Evolutionary conservation across 2,888 invertebrate genomes (phyloP), one percentile per base, ranked within the genome.

Genomic region (Smittia sp.): DNA sequence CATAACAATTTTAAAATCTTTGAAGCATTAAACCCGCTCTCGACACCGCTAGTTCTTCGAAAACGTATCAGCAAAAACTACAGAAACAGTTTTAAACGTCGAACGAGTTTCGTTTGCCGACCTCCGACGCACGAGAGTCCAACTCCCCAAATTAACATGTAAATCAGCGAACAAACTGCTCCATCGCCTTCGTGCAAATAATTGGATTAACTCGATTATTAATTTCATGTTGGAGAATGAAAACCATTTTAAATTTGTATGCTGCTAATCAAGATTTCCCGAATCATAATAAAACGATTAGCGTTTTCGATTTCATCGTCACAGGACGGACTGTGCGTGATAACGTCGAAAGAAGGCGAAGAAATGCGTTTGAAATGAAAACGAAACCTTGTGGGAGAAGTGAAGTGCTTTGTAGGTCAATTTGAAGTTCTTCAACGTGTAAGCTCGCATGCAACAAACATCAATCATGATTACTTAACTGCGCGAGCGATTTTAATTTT

Each of bases 131-230:
- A n/a, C n/a, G n/a, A n/a, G n/a, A n/a, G 9, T 32, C 32, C 32
- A 58, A 58, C 22, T 3, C 25, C 20, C 20, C 15, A 63, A 63
- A 63, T 63, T 27, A 22, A 63, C 20, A 6, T 63, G 63, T 63
- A 63, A 63, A 63, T 63, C 63, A 25, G 63, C 27, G 9, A 3
- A 24, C 15, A 27, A 63, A 63, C 25, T 63, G 22, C 38, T 22
- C 25, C 66, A 38, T 39, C 54, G 38, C 20, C 25, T 72, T 72
- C 72, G 72, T 72, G 72, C 72, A 32, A 62, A 62, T 72, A 72
- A 72, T 72, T 72, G 72, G 72, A 72, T 72, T 72, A 72, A 72
- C 54, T 72, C 27, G 62, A 72, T 72, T 62, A 72, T 66, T 7
- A 39, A 38, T 39, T 63, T 63, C 22, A 13, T 63, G 13, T 13